A percentile compares a stretch with the other conserved stretches of the same genome.
phyloP scores from a whole-genome alignment of 2,113 vertebrate species.

The Montifringilla adamsi region DNA sequence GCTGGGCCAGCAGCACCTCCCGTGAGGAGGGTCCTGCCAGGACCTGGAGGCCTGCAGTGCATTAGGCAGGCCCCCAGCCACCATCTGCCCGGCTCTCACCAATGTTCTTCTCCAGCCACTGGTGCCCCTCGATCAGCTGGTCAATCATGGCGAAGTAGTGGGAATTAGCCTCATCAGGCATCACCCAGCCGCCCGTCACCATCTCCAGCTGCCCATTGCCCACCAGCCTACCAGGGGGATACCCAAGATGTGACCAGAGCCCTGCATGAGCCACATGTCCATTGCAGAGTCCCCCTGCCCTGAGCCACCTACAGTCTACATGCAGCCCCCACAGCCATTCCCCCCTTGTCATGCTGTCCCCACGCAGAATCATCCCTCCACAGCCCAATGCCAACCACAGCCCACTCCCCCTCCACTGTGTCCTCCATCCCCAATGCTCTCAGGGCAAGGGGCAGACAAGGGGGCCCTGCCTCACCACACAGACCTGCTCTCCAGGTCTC shows the following conservation, averaged over 20 bases:
- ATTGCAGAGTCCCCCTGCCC: background rate
- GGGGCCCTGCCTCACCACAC: background rate
- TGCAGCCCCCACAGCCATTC: background rate
- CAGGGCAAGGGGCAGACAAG: rapidly evolving
- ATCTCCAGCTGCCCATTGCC: constrained; percentile 92
- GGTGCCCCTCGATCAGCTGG: constrained; percentile 97
- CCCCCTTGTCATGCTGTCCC: background rate
- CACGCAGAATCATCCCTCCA: rapidly evolving
- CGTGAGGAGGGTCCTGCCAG: background rate
- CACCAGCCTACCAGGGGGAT: constrained; percentile 67
- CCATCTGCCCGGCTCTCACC: constrained; percentile 71
- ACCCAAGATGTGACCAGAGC: background rate
- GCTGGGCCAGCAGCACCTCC: background rate
- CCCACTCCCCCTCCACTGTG: background rate
- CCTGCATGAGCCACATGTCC: rapidly evolving
- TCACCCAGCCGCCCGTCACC: constrained; percentile 96
- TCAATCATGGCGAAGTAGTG: constrained; percentile 98
- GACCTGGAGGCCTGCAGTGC: rapidly evolving
- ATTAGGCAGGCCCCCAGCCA: background rate
- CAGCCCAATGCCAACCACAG: background rate
- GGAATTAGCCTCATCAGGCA: constrained; percentile 93
- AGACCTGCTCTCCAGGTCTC: background rate
- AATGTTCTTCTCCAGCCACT: constrained; percentile 94
- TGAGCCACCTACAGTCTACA: background rate
- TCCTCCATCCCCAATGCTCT: background rate